A percentile compares a stretch with the other conserved stretches of the same genome.
phyloP scores from a whole-genome alignment of 2,888 invertebrate species.

The Eilema depressum region DNA sequence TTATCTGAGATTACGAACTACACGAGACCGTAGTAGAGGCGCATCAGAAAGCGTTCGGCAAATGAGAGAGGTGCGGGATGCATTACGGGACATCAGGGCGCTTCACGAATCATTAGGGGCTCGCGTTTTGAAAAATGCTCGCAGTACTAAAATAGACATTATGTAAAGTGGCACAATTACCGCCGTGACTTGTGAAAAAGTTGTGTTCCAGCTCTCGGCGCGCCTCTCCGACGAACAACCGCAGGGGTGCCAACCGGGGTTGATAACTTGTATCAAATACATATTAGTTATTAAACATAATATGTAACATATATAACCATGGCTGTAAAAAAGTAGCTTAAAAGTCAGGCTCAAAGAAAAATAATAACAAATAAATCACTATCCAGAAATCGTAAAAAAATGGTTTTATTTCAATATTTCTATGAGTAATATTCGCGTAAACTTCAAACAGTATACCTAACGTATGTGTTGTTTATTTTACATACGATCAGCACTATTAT shows the following conservation, averaged over 20 bases:
- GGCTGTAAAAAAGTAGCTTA: too few relatives aligned
- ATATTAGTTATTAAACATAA: too few relatives aligned
- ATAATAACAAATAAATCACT: too few relatives aligned
- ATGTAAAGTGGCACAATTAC: conserved; percentile 85
- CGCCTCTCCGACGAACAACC: conserved; percentile 23
- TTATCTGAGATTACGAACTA: not conserved
- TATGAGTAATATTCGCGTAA: too few relatives aligned
- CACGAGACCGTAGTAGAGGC: conserved; percentile 13
- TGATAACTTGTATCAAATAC: not conserved
- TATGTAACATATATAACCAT: too few relatives aligned
- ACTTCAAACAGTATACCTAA: too few relatives aligned
- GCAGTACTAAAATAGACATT: conserved; percentile 85
- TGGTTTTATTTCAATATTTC: too few relatives aligned
- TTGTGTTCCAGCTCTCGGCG: conserved; percentile 51
- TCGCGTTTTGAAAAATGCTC: conserved; percentile 75
- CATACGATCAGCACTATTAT: too few relatives aligned
- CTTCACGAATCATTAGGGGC: conserved; percentile 83
- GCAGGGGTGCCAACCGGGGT: conserved; percentile 40
- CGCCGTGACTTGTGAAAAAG: conserved; percentile 75
- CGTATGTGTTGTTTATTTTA: too few relatives aligned
- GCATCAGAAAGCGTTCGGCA: conserved; percentile 53
- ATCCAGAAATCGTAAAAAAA: too few relatives aligned
- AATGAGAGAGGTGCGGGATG: conserved; percentile 68
- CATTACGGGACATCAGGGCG: conserved; percentile 71
- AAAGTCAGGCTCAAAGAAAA: too few relatives aligned